These are phyloP conservation scores for Antrozous pallidus DNA, from an alignment of 2,797 vertebrate genomes.

Conservation along the genomic window DNA sequence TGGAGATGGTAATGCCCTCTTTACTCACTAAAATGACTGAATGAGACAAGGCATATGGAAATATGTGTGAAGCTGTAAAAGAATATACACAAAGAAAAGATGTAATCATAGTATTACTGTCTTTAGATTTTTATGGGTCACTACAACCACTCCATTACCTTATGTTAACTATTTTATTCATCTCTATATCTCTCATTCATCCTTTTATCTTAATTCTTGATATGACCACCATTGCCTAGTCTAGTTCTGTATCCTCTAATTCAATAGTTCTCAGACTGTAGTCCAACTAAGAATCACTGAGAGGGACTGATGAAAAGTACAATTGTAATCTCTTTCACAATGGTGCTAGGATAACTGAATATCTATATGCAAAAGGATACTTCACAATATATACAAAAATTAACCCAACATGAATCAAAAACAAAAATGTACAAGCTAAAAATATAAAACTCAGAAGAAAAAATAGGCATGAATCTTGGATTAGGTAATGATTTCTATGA, in stretches of 20 bases:
- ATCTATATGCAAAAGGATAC: neutral
- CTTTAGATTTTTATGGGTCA: neutral
- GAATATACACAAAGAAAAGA: neutral
- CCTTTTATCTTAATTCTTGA: neutral
- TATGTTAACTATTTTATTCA: neutral
- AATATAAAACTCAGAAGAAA: conserved; percentile 22
- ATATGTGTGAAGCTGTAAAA: neutral
- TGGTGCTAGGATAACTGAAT: neutral
- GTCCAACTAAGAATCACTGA: neutral
- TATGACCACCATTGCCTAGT: neutral
- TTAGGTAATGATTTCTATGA: conserved; percentile 24
- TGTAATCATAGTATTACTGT: neutral
- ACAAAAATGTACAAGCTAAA: conserved; percentile 10
- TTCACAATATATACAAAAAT: neutral
- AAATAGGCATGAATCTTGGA: neutral
- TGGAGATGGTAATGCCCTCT: neutral
- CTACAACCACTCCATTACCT: neutral
- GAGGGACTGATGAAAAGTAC: neutral
- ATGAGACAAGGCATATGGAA: neutral
- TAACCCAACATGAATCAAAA: neutral
- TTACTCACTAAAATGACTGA: neutral
- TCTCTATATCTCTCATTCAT: neutral
- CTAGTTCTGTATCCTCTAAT: neutral
- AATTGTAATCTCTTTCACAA: neutral
- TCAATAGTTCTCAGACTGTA: neutral